phyloP scores from a whole-genome alignment of 1,140 invertebrate genomes.

The Habropoda laboriosa region DNA sequence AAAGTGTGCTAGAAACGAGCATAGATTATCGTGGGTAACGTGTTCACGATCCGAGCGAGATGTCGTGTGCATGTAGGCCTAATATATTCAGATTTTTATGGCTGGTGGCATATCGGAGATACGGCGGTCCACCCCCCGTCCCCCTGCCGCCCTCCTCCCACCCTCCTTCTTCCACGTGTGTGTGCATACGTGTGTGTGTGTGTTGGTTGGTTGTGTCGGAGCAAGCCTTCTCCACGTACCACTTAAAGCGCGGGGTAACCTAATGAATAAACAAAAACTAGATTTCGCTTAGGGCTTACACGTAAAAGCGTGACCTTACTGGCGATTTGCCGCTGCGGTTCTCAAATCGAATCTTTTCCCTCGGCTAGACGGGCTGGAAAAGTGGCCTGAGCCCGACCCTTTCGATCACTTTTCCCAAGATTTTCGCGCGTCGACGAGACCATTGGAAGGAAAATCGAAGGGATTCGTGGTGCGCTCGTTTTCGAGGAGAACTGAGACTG shows the following conservation, averaged over 20 bases:
- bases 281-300: conserved; percentile 78
- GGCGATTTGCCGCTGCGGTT: conserved; percentile 69
- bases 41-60: conserved; percentile 75
- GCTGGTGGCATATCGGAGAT: conserved; percentile 80
- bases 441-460: background rate
- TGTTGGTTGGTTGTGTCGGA: conserved; percentile 23
- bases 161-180: too few species aligned
- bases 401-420: background rate
- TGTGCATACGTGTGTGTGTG: too few species aligned
- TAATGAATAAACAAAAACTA: conserved; percentile 82
- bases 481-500: too few species aligned
- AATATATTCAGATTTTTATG: conserved; percentile 83
- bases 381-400: too few species aligned
- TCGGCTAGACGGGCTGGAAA: background rate
- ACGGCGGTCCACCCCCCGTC: conserved; percentile 68
- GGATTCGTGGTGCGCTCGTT: background rate
- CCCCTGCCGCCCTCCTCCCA: conserved; percentile 5
- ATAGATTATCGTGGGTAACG: conserved; percentile 73
- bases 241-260: conserved; percentile 76
- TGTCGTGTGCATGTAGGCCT: conserved; percentile 76
- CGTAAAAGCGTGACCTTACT: conserved; percentile 80
- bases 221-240: conserved; percentile 69
- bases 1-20: conserved; percentile 68
- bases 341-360: conserved; percentile 54
- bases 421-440: background rate